Evolutionary conservation across 2,797 vertebrate genomes (phyloP).

Genomic region (Sebastes itinus): DNA sequence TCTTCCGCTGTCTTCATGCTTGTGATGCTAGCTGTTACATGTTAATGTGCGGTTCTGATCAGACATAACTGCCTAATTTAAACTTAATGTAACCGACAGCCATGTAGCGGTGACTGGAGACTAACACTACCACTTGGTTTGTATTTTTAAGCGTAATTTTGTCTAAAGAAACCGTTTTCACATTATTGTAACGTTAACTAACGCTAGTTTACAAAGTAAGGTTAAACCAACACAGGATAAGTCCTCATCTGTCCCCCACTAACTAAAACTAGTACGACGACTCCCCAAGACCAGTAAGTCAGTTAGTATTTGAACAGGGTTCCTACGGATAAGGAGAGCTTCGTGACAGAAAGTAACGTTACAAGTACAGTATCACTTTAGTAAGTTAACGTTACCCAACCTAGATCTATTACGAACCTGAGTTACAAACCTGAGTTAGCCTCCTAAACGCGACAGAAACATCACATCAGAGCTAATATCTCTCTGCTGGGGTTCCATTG

Average conservation of each 20-base stretch:
- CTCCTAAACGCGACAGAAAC: background rate
- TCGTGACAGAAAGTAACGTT: background rate
- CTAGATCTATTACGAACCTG: background rate
- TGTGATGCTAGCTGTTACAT: background rate
- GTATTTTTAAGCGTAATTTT: background rate
- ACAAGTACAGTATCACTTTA: background rate
- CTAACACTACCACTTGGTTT: too few relatives aligned
- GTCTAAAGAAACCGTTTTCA: background rate
- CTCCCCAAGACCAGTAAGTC: conserved; percentile 28
- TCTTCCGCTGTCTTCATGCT: background rate
- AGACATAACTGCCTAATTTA: background rate
- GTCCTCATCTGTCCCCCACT: background rate
- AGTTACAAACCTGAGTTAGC: background rate
- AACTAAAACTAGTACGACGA: background rate
- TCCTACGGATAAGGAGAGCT: accelerated
- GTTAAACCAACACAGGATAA: background rate
- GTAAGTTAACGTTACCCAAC: background rate
- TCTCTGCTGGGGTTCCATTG: background rate
- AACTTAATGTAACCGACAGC: background rate
- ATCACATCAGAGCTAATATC: background rate
- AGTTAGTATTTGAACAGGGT: background rate
- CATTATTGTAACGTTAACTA: background rate
- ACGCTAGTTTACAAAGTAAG: background rate
- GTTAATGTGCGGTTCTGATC: background rate
- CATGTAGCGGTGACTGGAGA: background rate